Evolutionary conservation across 2,797 vertebrate genomes (phyloP).

Genomic region (Labroides dimidiatus): DNA sequence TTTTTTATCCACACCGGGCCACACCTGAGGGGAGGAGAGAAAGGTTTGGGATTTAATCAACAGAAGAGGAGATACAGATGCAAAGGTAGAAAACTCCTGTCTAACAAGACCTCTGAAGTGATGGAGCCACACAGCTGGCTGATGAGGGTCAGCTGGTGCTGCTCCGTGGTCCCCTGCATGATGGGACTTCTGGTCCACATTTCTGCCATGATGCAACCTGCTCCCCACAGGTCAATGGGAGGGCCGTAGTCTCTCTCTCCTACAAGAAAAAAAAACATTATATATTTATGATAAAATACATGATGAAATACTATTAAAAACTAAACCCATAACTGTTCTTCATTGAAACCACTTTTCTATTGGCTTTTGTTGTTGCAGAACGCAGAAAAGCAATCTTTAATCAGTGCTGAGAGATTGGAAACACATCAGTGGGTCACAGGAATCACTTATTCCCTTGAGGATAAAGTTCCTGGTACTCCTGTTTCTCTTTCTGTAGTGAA

Average conservation of each 20-base stretch:
- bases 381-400: too few species aligned
- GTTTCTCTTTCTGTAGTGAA: background rate
- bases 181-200: conserved; percentile 99
- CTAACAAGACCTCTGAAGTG: conserved; percentile 88
- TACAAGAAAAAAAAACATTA: conserved; percentile 52
- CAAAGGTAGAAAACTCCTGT: background rate
- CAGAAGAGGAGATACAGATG: background rate
- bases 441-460: too few species aligned
- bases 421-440: too few species aligned
- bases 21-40: conserved; percentile 82
- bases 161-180: conserved; percentile 99
- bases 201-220: conserved; percentile 98
- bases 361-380: too few species aligned
- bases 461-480: too few species aligned
- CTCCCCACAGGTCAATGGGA: conserved; percentile 98
- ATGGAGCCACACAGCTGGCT: conserved; percentile 99
- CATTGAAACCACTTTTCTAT: too few species aligned
- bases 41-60: background rate
- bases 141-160: conserved; percentile 98
- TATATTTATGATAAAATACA: too few species aligned
- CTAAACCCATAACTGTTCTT: too few species aligned
- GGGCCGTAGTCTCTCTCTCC: conserved; percentile 97
- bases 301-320: too few species aligned
- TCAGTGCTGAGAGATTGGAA: too few species aligned
- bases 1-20: conserved; percentile 94